phyloP scores from a whole-genome alignment of 1,140 invertebrate species.

The Drosophila mauritiana region DNA sequence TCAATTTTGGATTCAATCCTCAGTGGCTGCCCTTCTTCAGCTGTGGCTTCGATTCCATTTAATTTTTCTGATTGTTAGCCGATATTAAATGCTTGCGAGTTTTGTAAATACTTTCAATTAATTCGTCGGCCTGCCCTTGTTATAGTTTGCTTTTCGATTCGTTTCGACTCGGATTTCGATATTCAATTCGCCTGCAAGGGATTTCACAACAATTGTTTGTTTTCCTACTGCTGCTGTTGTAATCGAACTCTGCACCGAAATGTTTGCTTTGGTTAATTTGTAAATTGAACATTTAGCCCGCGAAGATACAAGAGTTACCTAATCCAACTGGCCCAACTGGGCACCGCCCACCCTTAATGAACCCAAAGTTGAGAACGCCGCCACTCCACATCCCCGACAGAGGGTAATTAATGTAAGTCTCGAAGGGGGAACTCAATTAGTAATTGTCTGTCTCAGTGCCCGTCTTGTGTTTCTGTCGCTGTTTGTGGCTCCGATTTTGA shows the following conservation, averaged over 20 bases:
- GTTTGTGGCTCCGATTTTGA: constrained; percentile 15
- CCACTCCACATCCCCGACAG: constrained; percentile 12
- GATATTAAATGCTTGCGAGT: constrained; percentile 45
- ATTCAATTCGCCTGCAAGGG: constrained; percentile 39
- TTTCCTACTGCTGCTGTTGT: constrained; percentile 48
- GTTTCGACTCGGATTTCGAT: constrained; percentile 39
- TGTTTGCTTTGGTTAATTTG: constrained; percentile 57
- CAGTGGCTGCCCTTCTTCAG: too few species aligned
- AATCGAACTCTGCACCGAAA: constrained; percentile 71
- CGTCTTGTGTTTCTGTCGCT: constrained; percentile 34
- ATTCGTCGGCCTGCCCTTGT: constrained; percentile 63
- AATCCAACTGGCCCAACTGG: constrained; percentile 25
- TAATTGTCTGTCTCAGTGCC: constrained; percentile 47
- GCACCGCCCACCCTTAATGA: constrained; percentile 62
- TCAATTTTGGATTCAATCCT: constrained; percentile 7
- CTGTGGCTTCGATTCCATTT: constrained; percentile 13
- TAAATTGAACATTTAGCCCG: constrained; percentile 42
- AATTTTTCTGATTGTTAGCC: constrained; percentile 33
- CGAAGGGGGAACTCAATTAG: constrained; percentile 43
- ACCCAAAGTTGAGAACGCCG: constrained; percentile 31
- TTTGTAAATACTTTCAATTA: constrained; percentile 61
- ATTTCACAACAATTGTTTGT: constrained; percentile 56
- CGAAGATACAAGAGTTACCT: constrained; percentile 57
- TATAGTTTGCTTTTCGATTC: constrained; percentile 52
- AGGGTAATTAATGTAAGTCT: constrained; percentile 45